Evolutionary conservation across 2,113 vertebrate species (phyloP), one percentile per base, ranked within the genome.

Genomic region (Lates calcarifer): DNA sequence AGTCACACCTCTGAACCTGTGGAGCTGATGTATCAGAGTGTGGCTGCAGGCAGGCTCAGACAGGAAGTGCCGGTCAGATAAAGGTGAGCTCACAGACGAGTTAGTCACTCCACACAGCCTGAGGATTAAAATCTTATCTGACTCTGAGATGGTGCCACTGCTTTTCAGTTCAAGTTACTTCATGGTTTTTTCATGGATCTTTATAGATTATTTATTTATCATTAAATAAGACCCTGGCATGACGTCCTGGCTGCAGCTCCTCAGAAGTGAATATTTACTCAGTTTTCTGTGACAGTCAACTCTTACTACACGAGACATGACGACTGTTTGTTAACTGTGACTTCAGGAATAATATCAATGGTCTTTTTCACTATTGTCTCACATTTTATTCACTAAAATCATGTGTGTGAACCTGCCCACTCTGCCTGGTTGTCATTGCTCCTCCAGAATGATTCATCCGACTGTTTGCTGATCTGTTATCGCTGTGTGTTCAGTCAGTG

Each of bases 21-120:
- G 35, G 9, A 61, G 4, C 57, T n/a, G 4, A 17, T 11, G 49
- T 24, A 51, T 24, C 20, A 51, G 49, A 11, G 47, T 24, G n/a
- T 24, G 33, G 22, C 71, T 37, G 55, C 5, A 47, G 74, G 67
- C 66, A 53, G 47, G 72, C 22, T 68, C 47, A 33, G 82, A 60
- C 87, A 82, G 70, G 77, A 85, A 76, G 64, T 37, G 29, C 1
- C 43, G 0, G 45, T 29, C 62, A 64, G 74, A 73, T 68, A 64
- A 77, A 69, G 68, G 14, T 64, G 72, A 74, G 28, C 53, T 68
- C 55, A 26, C 51, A 22, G 47, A 47, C 5, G 41, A 47, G 55
- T 77, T 55, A 65, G 51, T 77, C 66, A 79, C 66, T 49, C 8
- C 62, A 75, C 43, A n/a, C 22, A 37, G 9, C 7, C 31, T 18